These are phyloP conservation scores for Whitmania pigra DNA, from an alignment of 1,140 invertebrate species.

Conservation along the genomic window DNA sequence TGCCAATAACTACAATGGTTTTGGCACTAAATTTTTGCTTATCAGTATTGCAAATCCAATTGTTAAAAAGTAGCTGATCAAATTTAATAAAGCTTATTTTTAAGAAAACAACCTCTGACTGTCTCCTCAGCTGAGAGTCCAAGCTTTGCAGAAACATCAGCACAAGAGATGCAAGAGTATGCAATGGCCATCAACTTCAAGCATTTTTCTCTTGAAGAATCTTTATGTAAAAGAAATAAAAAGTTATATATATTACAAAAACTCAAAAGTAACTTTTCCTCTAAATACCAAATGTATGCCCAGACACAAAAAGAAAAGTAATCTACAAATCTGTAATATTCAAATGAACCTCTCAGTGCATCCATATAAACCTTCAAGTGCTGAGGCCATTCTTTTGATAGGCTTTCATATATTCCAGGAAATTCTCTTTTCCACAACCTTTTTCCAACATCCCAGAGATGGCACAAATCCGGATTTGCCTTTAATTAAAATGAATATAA, in stretches of 20 bases:
- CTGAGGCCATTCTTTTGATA: constrained; percentile 59
- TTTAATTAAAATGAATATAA: constrained; percentile 25
- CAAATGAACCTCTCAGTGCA: constrained; percentile 55
- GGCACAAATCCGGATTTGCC: constrained; percentile 54
- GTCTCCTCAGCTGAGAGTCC: neutral
- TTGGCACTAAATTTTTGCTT: neutral
- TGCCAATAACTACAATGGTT: neutral
- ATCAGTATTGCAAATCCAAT: neutral
- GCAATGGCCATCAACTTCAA: neutral
- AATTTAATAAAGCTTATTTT: neutral
- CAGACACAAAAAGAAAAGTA: neutral
- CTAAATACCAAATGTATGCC: too few species aligned
- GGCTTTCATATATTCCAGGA: constrained; percentile 57
- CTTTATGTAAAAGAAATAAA: neutral
- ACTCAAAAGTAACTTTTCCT: too few species aligned
- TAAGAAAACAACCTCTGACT: neutral
- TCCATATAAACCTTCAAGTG: constrained; percentile 61
- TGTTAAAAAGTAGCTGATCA: neutral
- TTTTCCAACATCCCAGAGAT: constrained; percentile 68
- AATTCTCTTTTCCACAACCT: constrained; percentile 71
- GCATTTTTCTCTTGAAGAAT: neutral
- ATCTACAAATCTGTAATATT: neutral
- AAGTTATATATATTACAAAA: too few species aligned
- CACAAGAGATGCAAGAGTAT: neutral
- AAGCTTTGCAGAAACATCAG: neutral